Evolutionary conservation across 2,888 invertebrate genomes (phyloP), one percentile per base, ranked within the genome.

Genomic region (Sphaerophoria taeniata): DNA sequence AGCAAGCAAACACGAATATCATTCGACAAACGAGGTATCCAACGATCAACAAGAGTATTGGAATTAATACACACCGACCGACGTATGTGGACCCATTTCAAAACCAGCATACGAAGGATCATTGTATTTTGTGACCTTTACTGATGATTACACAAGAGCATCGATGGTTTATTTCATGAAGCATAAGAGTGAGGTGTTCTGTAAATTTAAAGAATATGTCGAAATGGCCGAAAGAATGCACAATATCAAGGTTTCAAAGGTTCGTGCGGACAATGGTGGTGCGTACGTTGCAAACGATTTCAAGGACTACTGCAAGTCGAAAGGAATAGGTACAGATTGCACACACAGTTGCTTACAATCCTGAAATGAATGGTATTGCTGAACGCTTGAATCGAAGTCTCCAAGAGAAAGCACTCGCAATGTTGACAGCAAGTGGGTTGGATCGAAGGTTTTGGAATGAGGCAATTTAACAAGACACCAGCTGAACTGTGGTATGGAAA

Each of bases 11-110:
- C 88, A 7, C 16, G 85, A 7, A 49, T 63, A 58, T 75, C 87
- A 3, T 88, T 89, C 47, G 87, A 88, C 11, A 76, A 84, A 36
- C 84, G 88, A 6, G 11, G 36, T 3, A 65, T 14, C 16, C 11
- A 6, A 12, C 45, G 47, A 36, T 65, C 74, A 34, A 11, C 12
- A 3, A 47, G 76, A n/a, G 7, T 65, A 7, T 34, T 89, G 3
- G 88, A 89, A 60, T 65, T 89, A 11, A 76, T 89, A 7, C 89
- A 89, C 60, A 87, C 87, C 0, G n/a, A n/a, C n/a, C n/a, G 89
- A 89, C 55, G 72, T 90, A 6, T 90, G 89, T 43, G 89, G 89
- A 1, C 88, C 90, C 0, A 89, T 90, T 88, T 85, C 87, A 51
- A 87, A 87, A 6, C 14, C 33, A 2, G 14, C 49, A 16, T 16